Conservation (phyloP, 2,797 vertebrate species). For the Chromis chromis region DNA sequence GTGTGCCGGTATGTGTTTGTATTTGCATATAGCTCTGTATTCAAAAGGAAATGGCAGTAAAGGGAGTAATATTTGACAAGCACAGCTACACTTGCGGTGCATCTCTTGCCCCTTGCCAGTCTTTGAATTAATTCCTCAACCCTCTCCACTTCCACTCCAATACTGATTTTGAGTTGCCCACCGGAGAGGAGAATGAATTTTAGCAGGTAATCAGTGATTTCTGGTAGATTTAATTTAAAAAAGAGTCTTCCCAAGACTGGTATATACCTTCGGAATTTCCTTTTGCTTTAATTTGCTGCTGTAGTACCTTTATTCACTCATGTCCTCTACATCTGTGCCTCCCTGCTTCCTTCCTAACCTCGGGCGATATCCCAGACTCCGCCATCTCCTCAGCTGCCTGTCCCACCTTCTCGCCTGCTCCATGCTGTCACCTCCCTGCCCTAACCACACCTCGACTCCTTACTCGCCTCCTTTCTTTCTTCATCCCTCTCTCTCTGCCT, state of each 20-base stretch:
- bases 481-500: conserved; percentile 11
- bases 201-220: conserved; percentile 57
- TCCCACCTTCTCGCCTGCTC: conserved; percentile 36
- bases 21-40: conserved; percentile 15
- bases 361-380: conserved; percentile 34
- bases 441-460: conserved; percentile 38
- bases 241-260: conserved; percentile 31
- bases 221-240: conserved; percentile 53
- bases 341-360: conserved; percentile 46
- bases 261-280: conserved; percentile 42
- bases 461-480: conserved; percentile 34
- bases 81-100: conserved; percentile 39
- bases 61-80: conserved; percentile 46
- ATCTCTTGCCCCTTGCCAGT: conserved; percentile 40
- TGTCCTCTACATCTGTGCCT: conserved; percentile 18
- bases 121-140: conserved; percentile 51
- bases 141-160: conserved; percentile 19
- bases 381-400: conserved; percentile 23
- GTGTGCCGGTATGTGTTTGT: conserved; percentile 3
- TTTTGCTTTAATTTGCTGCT: conserved; percentile 57
- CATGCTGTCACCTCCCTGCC: conserved; percentile 33
- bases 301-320: conserved; percentile 32
- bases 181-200: conserved; percentile 54
- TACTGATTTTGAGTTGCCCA: conserved; percentile 53
- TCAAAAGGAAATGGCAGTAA: conserved; percentile 28